Base-by-base conservation (phyloP, 2,888 invertebrate species). In the Gymnocheta viridis region DNA sequence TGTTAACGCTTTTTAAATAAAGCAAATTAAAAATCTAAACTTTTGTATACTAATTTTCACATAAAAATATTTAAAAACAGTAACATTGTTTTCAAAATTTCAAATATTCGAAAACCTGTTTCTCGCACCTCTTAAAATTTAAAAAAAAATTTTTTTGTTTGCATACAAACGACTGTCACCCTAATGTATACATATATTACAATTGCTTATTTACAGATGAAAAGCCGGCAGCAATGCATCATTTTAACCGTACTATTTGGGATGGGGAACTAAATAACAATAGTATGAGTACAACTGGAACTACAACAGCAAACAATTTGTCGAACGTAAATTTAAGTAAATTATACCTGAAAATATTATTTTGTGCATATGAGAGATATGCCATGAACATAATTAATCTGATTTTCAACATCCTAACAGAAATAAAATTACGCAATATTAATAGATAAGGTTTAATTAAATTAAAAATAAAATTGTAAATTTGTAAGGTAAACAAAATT, bases 201-300 rank as follows among this genome's bases (percentile, higher is more conserved):
- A 41, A 24, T 41, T 17, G 24, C 29, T 41, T 56, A 32, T 19
- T 69, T 70, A 62, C 62, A 92, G 92, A 91, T 84, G 92, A 92
- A 86, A 91, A 89, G 76, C 91, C 92, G 32, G 92, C 92, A 22
- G 92, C 92, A 27, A 92, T 92, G 91, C 92, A 92, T 85, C 92
- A 92, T 87, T 91, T 91, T 76, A 92, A 92, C 82, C 89, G 91
- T 7, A 92, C 91, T 85, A 87, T 90, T 73, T 86, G 90, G 47
- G 91, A 91, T 79, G 87, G 88, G 41, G 91, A 91, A 60, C 77
- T 85, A 82, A 88, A 86, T 82, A 85, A 86, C 82, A 89, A 83
- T 78, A 88, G 87, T 38, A 89, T 87, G 49, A 88, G 85, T 51
- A 88, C 87, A 49, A 83, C 87, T 38, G 87, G 88, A 58, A 85